Evolutionary conservation across 2,797 vertebrate genomes (phyloP).

Genomic region (Falco biarmicus): DNA sequence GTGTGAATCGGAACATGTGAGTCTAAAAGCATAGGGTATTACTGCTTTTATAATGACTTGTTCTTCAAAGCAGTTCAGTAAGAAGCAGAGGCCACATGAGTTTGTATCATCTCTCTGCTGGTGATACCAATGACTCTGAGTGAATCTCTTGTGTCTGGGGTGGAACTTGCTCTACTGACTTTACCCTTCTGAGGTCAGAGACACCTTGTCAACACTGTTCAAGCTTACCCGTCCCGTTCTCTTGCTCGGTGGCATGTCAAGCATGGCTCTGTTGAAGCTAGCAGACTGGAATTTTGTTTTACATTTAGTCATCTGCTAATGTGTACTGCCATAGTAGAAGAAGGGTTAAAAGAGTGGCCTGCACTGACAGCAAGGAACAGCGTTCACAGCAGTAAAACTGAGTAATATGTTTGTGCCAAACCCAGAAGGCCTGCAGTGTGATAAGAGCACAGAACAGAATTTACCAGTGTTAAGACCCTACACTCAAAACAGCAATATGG

Average conservation of each 20-base stretch:
- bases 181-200: background rate
- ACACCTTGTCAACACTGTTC: rapidly evolving
- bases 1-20: rapidly evolving
- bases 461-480: background rate
- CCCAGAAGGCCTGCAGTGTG: background rate
- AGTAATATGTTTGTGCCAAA: background rate
- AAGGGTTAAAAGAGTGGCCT: background rate
- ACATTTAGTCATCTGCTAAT: background rate
- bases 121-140: rapidly evolving
- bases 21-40: background rate
- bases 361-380: rapidly evolving
- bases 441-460: background rate
- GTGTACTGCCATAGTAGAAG: background rate
- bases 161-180: rapidly evolving
- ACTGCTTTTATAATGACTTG: rapidly evolving
- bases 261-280: background rate
- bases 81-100: background rate
- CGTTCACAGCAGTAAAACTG: background rate
- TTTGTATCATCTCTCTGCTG: rapidly evolving
- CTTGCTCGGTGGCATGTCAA: rapidly evolving
- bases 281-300: background rate
- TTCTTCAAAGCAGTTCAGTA: background rate
- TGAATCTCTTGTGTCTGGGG: background rate
- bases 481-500: background rate
- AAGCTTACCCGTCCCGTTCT: background rate